phyloP scores from a whole-genome alignment of 2,888 invertebrate species.

The Neuroscelio doddi region DNA sequence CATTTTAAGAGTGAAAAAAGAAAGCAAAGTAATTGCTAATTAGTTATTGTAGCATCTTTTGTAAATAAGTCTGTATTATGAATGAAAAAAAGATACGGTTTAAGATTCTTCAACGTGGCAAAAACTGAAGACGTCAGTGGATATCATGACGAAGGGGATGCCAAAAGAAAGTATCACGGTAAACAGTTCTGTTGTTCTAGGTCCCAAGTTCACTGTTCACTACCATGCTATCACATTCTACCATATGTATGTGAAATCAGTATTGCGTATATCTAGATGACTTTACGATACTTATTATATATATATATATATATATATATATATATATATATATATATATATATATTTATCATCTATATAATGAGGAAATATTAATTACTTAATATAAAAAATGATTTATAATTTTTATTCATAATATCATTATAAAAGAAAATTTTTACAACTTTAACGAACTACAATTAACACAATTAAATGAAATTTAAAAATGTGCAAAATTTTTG shows the following conservation, averaged over 20 bases:
- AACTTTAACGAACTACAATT: too few relatives aligned
- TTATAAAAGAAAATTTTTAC: too few relatives aligned
- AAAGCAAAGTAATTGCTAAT: conserved; percentile 1
- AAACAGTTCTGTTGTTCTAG: conserved; percentile 64
- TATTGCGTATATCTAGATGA: too few relatives aligned
- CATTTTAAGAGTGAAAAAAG: background rate
- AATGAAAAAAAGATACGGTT: conserved; percentile 10
- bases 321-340: too few relatives aligned
- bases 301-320: too few relatives aligned
- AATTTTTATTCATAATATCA: too few relatives aligned
- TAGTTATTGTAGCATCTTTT: background rate
- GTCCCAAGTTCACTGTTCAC: conserved; percentile 53
- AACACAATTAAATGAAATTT: too few relatives aligned
- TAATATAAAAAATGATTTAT: background rate
- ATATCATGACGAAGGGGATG: conserved; percentile 47
- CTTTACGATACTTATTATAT: background rate
- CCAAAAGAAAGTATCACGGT: conserved; percentile 61
- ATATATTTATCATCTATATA: background rate
- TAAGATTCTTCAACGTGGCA: conserved; percentile 8
- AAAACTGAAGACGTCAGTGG: conserved; percentile 42
- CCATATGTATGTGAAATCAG: background rate
- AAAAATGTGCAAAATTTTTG: too few relatives aligned
- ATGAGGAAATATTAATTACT: conserved; percentile 4
- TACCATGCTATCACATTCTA: conserved; percentile 10
- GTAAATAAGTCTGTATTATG: background rate